Evolutionary conservation across 2,113 vertebrate genomes (phyloP), one percentile per base, ranked within the genome.

Genomic region (Martes martes): DNA sequence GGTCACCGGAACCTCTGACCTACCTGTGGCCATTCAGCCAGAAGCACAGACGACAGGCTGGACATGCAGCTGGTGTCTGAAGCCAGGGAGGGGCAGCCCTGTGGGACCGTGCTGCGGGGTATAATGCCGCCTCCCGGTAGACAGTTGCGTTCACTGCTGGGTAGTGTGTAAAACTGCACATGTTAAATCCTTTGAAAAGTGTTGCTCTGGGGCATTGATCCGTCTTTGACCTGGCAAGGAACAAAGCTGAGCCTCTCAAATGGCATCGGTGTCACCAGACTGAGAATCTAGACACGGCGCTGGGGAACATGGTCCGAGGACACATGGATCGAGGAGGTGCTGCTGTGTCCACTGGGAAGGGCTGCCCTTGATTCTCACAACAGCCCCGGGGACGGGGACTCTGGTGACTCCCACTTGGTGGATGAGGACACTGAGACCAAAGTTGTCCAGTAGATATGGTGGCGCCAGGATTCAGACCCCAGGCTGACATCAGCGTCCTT

Each of bases 241-340:
- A 5, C 31, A 1, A 18, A 2, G 16, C 39, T 4, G n/a, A 24
- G 24, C 55, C 33, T 33, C 23, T 7, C 55, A 42, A 31, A 42
- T 7, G 18, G 8, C 28, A 23, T 7, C 26, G 39, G 7, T 18
- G 7, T 6, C 4, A 26, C 28, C 7, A 4, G 11, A 50, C 4
- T 3, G 21, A 4, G 42, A 24, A 31, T 26, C 42, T 3, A 57
- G 74, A 71, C 57, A 1, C 4, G 6, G 24, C 1, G n/a, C 18
- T 1, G 16, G 14, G 57, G 59, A 16, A 39, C 14, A 2, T 2
- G 36, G 67, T 1, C 2, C 0, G 0, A 26, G 78, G 42, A 24
- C 55, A 4, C 13, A 0, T 5, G 0, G 6, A 18, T 10, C 0
- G 4, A 5, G 9, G 0, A 11, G 52, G 9, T 11, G 76, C 26